Base-by-base conservation (phyloP, 2,113 vertebrate genomes). In the Dicaeum eximium region DNA sequence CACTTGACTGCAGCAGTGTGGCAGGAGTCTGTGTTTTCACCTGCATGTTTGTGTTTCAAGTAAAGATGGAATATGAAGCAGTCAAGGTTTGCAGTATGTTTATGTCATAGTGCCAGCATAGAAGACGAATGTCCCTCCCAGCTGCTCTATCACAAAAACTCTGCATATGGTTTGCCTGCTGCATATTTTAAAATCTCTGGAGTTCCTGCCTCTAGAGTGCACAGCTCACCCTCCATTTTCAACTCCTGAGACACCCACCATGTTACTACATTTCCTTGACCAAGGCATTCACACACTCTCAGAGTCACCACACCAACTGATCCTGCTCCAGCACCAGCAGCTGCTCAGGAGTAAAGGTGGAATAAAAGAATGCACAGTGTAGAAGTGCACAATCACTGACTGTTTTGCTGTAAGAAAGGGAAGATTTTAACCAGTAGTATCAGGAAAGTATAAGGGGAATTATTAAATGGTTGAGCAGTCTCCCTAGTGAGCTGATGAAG, bases 371-470 rank as follows among this genome's bases (percentile, higher is more conserved):
- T 1, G 0, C 22, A 28, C 10, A 16, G 45, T 13, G 3, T 48
- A 58, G 79, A 33, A 64, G 15, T 4, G 4, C 42, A 37, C 13
- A 42, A 1, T 30, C 0, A 0, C 42, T 78, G 50, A 0, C 30
- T 78, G 48, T 66, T 90, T 31, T 58, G 33, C 35, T 75, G 89
- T 38, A 57, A 31, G 31, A 67, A 50, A 37, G 37, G 19, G 11
- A 90, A 70, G 21, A 20, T 7, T 77, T 86, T 53, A 71, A 35
- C 9, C 15, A 45, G 69, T 40, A 56, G 31, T 35, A 50, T 60
- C 35, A 65, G 58, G 74, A 38, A 78, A 79, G 44, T 64, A 56
- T 57, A 33, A 4, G 10, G 54, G 80, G 23, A 73, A 66, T 70
- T 62, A 17, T 61, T 37, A 61, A 77, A 44, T 51, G 61, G 47